These are phyloP conservation scores for Armadillidium nasatum DNA, from an alignment of 1,140 invertebrate genomes.

Conservation along the genomic window DNA sequence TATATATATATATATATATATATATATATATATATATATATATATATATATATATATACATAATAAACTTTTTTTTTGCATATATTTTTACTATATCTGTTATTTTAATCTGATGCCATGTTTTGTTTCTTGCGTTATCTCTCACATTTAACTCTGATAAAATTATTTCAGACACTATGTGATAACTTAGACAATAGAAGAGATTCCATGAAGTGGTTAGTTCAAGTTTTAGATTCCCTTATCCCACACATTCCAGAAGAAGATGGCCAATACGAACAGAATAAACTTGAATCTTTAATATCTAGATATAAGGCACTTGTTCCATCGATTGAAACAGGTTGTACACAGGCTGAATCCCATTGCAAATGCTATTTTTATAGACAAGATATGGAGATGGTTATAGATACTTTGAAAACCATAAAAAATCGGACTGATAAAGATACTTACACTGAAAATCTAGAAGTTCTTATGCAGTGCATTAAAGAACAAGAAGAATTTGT, in stretches of 20 bases:
- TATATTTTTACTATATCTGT: not conserved
- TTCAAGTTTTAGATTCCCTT: constrained; percentile 80
- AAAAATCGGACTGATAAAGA: constrained; percentile 31
- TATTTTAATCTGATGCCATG: not conserved
- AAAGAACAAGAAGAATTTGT: constrained; percentile 72
- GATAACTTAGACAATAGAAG: constrained; percentile 79
- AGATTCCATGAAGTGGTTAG: constrained; percentile 91
- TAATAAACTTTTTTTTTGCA: too few species aligned
- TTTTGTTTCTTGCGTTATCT: constrained; percentile 22
- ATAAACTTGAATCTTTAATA: constrained; percentile 73
- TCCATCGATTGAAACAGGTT: constrained; percentile 84
- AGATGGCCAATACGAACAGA: constrained; percentile 68
- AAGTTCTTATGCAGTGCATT: constrained; percentile 56
- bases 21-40: too few species aligned
- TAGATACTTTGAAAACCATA: constrained; percentile 34
- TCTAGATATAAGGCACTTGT: constrained; percentile 82
- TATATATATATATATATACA: too few species aligned
- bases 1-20: too few species aligned
- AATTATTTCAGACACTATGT: constrained; percentile 65
- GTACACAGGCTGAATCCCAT: constrained; percentile 84
- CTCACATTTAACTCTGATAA: constrained; percentile 41
- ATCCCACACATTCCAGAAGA: constrained; percentile 72
- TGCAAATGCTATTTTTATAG: constrained; percentile 87
- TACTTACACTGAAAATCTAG: constrained; percentile 53
- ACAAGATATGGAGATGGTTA: constrained; percentile 66